Evolutionary conservation across 2,797 vertebrate species (phyloP).

Genomic region (Rhabdomys pumilio): DNA sequence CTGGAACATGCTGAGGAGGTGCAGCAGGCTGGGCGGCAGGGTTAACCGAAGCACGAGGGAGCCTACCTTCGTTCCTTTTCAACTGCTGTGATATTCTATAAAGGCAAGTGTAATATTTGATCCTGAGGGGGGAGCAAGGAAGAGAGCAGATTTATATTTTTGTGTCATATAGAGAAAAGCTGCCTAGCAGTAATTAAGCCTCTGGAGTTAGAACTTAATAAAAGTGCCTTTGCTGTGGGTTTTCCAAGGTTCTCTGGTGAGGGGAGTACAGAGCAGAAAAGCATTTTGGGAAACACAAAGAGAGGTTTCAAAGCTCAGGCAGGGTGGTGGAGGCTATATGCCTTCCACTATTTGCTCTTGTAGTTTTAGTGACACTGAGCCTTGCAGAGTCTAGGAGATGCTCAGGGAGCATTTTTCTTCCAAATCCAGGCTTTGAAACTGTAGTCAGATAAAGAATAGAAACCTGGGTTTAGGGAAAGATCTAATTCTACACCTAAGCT

Average conservation of each 20-base stretch:
- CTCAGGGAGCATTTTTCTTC: accelerated
- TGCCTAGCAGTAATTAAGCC: conserved; percentile 35
- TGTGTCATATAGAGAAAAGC: background rate
- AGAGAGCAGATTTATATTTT: background rate
- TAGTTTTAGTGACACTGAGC: background rate
- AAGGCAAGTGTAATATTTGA: background rate
- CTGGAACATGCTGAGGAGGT: background rate
- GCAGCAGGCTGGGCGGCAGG: background rate
- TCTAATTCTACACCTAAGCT: background rate
- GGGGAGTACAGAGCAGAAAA: background rate
- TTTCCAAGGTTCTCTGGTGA: conserved; percentile 67
- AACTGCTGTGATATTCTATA: background rate
- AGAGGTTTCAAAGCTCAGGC: background rate
- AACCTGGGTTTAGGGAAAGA: background rate
- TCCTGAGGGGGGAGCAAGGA: too few relatives aligned
- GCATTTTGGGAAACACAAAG: conserved; percentile 59
- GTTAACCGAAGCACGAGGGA: background rate
- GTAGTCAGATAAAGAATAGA: background rate
- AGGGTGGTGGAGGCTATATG: background rate
- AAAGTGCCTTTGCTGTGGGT: background rate
- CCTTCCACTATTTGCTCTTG: background rate
- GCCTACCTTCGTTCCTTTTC: background rate
- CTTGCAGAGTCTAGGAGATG: background rate
- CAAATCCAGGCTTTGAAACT: background rate
- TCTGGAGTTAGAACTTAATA: conserved; percentile 56